Conservation (phyloP, 2,113 vertebrate species). For the Nematolebias whitei region DNA sequence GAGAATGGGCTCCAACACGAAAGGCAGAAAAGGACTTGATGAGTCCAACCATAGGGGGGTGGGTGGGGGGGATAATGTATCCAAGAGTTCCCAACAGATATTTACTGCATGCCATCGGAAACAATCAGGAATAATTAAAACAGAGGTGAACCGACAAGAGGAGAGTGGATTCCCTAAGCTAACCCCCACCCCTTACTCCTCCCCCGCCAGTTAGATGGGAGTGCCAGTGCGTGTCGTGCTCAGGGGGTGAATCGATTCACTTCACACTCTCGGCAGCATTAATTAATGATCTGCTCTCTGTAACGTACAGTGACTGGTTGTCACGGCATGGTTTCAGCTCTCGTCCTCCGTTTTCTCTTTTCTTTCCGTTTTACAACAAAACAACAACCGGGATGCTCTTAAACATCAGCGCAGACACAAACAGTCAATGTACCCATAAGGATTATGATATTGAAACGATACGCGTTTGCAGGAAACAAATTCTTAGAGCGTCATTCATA, state of each 20-base stretch:
- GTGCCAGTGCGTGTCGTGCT: conserved; percentile 70
- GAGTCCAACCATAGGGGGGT: conserved; percentile 45
- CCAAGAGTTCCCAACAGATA: conserved; percentile 37
- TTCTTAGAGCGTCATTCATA: conserved; percentile 72
- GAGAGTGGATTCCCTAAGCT: conserved; percentile 31
- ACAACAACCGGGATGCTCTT: conserved; percentile 59
- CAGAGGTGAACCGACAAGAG: conserved; percentile 70
- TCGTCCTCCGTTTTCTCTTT: conserved; percentile 21
- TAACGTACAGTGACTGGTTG: conserved; percentile 59
- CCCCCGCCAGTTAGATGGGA: conserved; percentile 50
- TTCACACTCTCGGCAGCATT: conserved; percentile 76
- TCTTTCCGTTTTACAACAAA: conserved; percentile 52
- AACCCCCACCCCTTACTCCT: conserved; percentile 6
- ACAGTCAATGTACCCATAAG: conserved; percentile 73
- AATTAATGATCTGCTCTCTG: conserved; percentile 76
- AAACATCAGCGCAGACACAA: conserved; percentile 73
- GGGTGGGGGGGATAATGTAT: conserved; percentile 15
- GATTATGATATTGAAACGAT: conserved; percentile 70
- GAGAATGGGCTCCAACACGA: conserved; percentile 16
- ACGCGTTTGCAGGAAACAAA: conserved; percentile 72
- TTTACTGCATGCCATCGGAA: conserved; percentile 63
- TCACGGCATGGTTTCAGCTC: conserved; percentile 49
- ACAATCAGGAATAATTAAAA: conserved; percentile 78
- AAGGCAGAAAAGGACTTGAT: conserved; percentile 50
- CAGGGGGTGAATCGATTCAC: conserved; percentile 75